Evolutionary conservation across 2,888 invertebrate species (phyloP).

Genomic region (Allygus modestus): DNA sequence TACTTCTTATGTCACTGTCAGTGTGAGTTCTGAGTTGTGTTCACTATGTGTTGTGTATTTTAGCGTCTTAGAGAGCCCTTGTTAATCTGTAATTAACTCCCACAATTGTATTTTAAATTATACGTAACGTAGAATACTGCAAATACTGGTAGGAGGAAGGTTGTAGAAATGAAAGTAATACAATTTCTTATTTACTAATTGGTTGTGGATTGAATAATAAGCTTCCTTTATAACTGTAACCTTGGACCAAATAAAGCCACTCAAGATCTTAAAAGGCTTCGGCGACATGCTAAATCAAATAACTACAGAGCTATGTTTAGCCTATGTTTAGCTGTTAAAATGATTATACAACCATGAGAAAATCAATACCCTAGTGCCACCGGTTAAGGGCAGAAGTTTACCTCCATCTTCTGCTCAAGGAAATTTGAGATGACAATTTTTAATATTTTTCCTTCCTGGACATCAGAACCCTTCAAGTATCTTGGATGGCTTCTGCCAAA

Average conservation of each 20-base stretch:
- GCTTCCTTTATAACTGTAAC: constrained; percentile 1
- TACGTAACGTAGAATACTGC: too few species aligned
- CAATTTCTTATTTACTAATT: background rate
- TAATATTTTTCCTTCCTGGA: constrained; percentile 60
- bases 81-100: too few species aligned
- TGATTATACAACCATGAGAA: constrained; percentile 49
- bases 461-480: constrained; percentile 63
- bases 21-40: too few species aligned
- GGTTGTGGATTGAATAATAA: constrained; percentile 23
- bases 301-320: background rate
- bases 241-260: constrained; percentile 26
- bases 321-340: constrained; percentile 20
- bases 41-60: too few species aligned
- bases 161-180: background rate
- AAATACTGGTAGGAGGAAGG: too few species aligned
- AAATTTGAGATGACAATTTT: constrained; percentile 55
- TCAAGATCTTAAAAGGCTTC: constrained; percentile 52
- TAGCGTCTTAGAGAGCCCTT: too few species aligned
- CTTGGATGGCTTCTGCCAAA: constrained; percentile 62
- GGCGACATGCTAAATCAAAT: constrained; percentile 54
- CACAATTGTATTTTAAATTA: too few species aligned
- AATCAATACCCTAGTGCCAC: constrained; percentile 51
- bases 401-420: constrained; percentile 39
- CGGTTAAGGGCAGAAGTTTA: constrained; percentile 9
- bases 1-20: too few species aligned